Evolutionary conservation across 2,113 vertebrate genomes (phyloP).

Genomic region (Ceyx melanurus): DNA sequence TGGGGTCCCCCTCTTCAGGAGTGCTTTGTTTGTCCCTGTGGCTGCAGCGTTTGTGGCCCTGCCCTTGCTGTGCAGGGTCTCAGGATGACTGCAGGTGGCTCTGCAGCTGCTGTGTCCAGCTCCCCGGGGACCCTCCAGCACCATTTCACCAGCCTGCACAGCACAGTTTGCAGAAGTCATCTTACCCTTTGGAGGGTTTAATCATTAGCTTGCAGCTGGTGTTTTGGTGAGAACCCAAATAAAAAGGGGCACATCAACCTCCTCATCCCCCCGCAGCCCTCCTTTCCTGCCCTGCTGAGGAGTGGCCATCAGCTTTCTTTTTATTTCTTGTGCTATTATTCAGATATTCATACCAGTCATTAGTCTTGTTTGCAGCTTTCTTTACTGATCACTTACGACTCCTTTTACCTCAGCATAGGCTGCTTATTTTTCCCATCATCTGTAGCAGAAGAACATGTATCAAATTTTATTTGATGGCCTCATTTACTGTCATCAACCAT

Average conservation of each 20-base stretch:
- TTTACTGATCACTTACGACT: background rate
- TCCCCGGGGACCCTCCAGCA: background rate
- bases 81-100: background rate
- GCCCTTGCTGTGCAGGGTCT: rapidly evolving
- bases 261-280: rapidly evolving
- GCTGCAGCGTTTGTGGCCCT: rapidly evolving
- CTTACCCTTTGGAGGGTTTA: background rate
- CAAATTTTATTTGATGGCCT: background rate
- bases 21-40: background rate
- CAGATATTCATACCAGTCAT: background rate
- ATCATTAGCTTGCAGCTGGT: background rate
- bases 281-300: background rate
- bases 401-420: background rate
- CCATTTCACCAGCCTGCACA: background rate
- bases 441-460: background rate
- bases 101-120: background rate
- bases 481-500: background rate
- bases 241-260: background rate
- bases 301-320: rapidly evolving
- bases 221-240: background rate
- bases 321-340: background rate
- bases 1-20: background rate
- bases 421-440: background rate
- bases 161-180: background rate
- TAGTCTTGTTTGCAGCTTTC: background rate